A percentile compares a stretch with the other conserved stretches of the same genome.
phyloP scores from a whole-genome alignment of 2,888 invertebrate species.

The Andrena chrysosceles region DNA sequence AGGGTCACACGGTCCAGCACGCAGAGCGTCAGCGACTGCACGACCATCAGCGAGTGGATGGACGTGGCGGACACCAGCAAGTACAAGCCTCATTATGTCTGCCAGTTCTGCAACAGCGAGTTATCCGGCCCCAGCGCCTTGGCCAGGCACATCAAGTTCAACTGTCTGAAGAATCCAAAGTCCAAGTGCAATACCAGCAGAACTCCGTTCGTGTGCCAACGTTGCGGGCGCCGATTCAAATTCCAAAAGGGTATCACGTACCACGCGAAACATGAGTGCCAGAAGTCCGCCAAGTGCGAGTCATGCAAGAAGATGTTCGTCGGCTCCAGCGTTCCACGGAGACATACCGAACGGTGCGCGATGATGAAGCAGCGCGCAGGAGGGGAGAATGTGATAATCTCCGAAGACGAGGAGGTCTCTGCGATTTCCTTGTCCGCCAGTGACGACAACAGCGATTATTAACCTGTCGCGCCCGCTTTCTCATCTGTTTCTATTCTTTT shows the following conservation, averaged over 20 bases:
- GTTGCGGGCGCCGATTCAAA: conserved; percentile 21
- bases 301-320: not conserved
- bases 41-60: not conserved
- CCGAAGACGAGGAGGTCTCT: not conserved
- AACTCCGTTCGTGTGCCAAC: not conserved
- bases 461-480: not conserved
- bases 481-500: no score
- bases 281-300: not conserved
- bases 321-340: fast-evolving
- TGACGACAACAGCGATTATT: not conserved
- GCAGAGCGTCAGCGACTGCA: not conserved
- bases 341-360: not conserved
- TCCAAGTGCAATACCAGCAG: fast-evolving
- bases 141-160: not conserved
- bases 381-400: no score
- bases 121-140: fast-evolving
- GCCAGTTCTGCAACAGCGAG: fast-evolving
- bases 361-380: no score
- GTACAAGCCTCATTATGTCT: not conserved
- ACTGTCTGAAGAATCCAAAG: conserved; percentile 22
- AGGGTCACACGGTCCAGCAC: not conserved
- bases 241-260: not conserved
- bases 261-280: conserved; percentile 46
- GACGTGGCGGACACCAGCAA: not conserved
- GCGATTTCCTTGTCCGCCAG: not conserved